Conservation (phyloP, 1,140 invertebrate genomes). For the Uloborus diversus region DNA sequence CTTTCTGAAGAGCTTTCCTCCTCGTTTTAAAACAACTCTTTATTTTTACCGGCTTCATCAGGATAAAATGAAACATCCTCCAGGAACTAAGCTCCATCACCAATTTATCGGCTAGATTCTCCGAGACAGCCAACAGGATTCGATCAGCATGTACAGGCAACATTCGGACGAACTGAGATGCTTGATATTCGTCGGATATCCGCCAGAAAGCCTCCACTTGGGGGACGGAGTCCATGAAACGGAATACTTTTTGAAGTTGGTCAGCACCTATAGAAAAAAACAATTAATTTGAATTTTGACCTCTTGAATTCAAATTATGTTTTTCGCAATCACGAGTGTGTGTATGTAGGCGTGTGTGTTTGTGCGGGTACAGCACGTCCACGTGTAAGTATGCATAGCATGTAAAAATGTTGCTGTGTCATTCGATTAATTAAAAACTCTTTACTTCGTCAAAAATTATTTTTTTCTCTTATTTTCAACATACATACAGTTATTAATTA, state of each 20-base stretch:
- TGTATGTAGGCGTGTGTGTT: too few species aligned
- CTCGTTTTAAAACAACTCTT: background rate
- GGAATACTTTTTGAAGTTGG: background rate
- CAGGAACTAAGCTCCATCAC: background rate
- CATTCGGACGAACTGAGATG: background rate
- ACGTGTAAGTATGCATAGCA: too few species aligned
- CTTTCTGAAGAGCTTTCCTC: too few species aligned
- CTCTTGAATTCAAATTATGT: too few species aligned
- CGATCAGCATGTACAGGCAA: background rate
- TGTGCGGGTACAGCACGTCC: too few species aligned
- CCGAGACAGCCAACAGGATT: background rate
- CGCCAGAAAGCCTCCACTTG: constrained; percentile 24
- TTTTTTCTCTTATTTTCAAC: too few species aligned
- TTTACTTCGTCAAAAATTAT: too few species aligned
- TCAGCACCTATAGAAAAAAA: constrained; percentile 6
- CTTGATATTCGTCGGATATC: background rate
- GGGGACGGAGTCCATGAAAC: background rate
- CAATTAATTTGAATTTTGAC: too few species aligned
- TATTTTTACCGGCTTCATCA: background rate
- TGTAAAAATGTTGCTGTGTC: too few species aligned
- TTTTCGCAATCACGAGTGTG: too few species aligned
- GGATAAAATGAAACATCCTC: background rate
- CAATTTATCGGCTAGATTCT: background rate
- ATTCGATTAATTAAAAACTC: too few species aligned
- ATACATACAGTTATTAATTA: too few species aligned